These are phyloP conservation scores for Microcebus murinus DNA, from an alignment of 2,113 vertebrate genomes.

Conservation along the genomic window DNA sequence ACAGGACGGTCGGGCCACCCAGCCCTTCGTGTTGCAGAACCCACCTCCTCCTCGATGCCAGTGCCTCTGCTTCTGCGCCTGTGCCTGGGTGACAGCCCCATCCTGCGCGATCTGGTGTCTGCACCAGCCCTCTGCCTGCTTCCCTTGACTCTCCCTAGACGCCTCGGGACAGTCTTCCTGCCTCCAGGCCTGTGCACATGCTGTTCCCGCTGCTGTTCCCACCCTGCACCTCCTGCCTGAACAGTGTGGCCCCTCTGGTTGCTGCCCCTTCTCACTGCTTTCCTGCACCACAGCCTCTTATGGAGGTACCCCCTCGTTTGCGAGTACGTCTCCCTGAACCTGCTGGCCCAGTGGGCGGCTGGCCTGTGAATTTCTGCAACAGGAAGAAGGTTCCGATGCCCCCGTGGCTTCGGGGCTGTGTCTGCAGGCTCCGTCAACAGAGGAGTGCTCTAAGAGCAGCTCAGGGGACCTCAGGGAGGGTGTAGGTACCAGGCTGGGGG, in stretches of 20 bases:
- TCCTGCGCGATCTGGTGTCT: background rate
- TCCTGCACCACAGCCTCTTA: background rate
- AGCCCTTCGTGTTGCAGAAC: rapidly evolving
- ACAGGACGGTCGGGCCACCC: background rate
- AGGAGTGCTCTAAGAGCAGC: background rate
- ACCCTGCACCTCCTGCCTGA: background rate
- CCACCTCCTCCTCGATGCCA: rapidly evolving
- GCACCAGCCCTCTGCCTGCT: background rate
- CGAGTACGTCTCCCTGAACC: background rate
- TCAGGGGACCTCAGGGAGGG: background rate
- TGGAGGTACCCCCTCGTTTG: background rate
- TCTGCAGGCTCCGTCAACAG: rapidly evolving
- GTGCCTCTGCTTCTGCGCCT: rapidly evolving
- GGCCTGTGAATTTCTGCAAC: background rate
- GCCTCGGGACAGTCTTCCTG: background rate
- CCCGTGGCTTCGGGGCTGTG: rapidly evolving
- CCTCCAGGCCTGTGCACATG: background rate
- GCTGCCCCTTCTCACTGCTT: background rate
- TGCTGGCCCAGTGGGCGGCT: background rate
- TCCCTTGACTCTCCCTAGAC: no score
- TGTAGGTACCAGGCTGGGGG: background rate
- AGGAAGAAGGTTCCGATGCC: background rate
- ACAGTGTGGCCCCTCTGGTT: background rate
- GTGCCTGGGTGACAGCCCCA: rapidly evolving
- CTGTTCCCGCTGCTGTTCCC: background rate